Base-by-base conservation (phyloP, 2,888 invertebrate species). In the Neoitamus cyanurus region DNA sequence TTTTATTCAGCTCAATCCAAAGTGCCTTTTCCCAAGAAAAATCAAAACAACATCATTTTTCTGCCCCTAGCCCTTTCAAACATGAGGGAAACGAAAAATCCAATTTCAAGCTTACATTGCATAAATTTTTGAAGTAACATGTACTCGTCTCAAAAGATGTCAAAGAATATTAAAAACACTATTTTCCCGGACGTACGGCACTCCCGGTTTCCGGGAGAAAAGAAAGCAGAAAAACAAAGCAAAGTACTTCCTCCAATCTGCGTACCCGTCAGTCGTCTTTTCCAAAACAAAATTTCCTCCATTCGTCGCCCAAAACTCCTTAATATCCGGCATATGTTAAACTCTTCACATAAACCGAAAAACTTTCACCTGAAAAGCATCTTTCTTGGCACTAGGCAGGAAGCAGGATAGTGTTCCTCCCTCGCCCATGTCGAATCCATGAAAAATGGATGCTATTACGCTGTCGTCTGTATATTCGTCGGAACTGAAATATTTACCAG, bases 381-480 rank as follows among this genome's bases (percentile, higher is more conserved):
- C 58, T 5, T 58, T 7, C 15, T 58, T n/a, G 42, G 42, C 13
- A 42, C 42, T 42, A 42, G 42, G n/a, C n/a, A 42, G 9, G 20
- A 48, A 48, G 20, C 48, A 20, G 48, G 5, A 48, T 13, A 6
- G 1, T 20, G n/a, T 20, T 7, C 25, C 2, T 2, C 58, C 58
- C 58, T 58, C 15, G 58, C 58, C 2, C 7, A 15, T 25, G 58
- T 58, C 58, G 58, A 58, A 58, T 25, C 58, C 25, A 58, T 58
- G 58, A 58, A 58, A 58, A 58, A 58, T 58, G 58, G 20, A 58
- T 58, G 58, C 58, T 58, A 58, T 58, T 58, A 58, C 58, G 58
- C 58, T 58, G 58, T 58, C 58, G 58, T 58, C 25, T 58, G 58
- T 25, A 58, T 58, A 20, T 58, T 58, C 58, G 58, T 58, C 58